Conservation (phyloP, 2,888 invertebrate genomes). For the Nomada fucata region DNA sequence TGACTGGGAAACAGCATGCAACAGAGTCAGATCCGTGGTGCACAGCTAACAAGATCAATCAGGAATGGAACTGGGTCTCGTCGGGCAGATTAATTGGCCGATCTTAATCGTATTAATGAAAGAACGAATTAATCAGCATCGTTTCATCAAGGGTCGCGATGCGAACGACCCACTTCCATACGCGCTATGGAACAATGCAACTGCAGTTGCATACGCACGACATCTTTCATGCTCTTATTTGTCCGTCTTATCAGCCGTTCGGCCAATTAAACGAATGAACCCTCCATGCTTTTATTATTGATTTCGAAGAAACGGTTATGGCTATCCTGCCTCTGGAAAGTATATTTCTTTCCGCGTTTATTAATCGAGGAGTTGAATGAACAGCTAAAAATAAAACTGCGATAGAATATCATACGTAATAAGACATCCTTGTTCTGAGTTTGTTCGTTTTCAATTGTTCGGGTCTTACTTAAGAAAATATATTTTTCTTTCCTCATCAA, state of each 20-base stretch:
- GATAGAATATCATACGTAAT: background rate
- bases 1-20: conserved; percentile 11
- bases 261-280: conserved; percentile 50
- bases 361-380: background rate
- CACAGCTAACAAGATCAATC: conserved; percentile 38
- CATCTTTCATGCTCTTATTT: conserved; percentile 52
- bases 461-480: no score
- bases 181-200: conserved; percentile 68
- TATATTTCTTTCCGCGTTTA: background rate
- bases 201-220: conserved; percentile 71
- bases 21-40: background rate
- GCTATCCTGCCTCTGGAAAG: conserved; percentile 3
- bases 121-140: conserved; percentile 62
- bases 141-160: conserved; percentile 63
- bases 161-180: conserved; percentile 76
- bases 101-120: conserved; percentile 72
- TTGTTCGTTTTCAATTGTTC: background rate
- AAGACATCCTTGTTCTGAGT: no score
- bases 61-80: conserved; percentile 62
- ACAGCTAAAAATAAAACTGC: background rate
- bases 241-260: conserved; percentile 37
- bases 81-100: conserved; percentile 69
- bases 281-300: conserved; percentile 34
- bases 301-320: conserved; percentile 47
- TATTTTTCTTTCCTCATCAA: no score